Percentiles rank a stretch among this genome's conserved stretches.
Evolutionary conservation across 2,113 vertebrate genomes (phyloP).

Genomic region (Actenoides hombroni): DNA sequence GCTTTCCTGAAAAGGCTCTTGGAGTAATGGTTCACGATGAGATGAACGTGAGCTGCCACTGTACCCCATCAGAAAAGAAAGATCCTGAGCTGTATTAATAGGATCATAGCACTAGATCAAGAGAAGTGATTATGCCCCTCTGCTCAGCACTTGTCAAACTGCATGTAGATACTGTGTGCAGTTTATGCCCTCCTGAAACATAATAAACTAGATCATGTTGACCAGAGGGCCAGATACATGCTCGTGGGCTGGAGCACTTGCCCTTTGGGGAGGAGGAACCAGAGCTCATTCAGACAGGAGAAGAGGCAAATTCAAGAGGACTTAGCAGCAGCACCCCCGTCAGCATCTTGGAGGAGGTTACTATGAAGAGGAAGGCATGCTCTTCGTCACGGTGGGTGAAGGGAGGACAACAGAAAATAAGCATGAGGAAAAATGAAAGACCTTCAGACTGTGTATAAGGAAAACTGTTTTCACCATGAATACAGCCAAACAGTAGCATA

Average conservation of each 20-base stretch:
- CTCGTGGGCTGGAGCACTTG: neutral
- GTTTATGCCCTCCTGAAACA: neutral
- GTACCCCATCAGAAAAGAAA: neutral
- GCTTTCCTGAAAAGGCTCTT: neutral
- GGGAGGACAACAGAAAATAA: neutral
- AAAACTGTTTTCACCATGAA: neutral
- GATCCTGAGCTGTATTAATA: neutral
- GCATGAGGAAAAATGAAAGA: neutral
- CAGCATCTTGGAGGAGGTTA: neutral
- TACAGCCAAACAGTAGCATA: neutral
- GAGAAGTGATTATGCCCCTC: neutral
- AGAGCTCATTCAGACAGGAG: neutral
- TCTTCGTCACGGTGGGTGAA: neutral
- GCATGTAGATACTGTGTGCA: rapidly evolving
- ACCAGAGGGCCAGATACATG: neutral
- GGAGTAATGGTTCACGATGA: neutral
- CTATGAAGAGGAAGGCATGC: neutral
- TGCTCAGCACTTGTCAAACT: neutral
- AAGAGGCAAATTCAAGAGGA: neutral
- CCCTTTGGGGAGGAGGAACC: neutral
- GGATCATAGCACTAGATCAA: neutral
- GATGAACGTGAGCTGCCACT: neutral
- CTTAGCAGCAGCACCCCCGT: rapidly evolving
- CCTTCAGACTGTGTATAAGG: neutral
- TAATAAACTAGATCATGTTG: neutral